Conservation (phyloP, 2,797 vertebrate species). For the Poecilia picta region DNA sequence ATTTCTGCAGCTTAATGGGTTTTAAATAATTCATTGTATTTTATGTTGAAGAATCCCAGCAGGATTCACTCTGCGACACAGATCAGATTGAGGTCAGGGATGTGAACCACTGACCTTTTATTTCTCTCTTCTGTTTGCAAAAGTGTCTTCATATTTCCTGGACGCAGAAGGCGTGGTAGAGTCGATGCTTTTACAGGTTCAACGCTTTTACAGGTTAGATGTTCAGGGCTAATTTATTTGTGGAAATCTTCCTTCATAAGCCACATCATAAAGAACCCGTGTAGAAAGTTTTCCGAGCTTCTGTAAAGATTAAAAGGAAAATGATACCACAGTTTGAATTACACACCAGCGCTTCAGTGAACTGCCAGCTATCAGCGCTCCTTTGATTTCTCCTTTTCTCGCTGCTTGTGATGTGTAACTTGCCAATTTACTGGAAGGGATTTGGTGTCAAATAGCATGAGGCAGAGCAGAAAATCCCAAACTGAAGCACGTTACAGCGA, state of each 20-base stretch:
- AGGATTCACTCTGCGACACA: not conserved
- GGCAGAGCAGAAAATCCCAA: constrained; percentile 31
- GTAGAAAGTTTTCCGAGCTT: constrained; percentile 9
- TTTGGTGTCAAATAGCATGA: constrained; percentile 40
- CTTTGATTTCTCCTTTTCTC: constrained; percentile 20
- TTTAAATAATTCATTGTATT: constrained; percentile 39
- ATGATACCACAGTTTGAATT: constrained; percentile 7
- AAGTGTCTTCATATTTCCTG: constrained; percentile 23
- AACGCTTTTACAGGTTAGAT: not conserved
- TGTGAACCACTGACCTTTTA: constrained; percentile 44
- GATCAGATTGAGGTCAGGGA: constrained; percentile 34
- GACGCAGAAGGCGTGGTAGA: not conserved
- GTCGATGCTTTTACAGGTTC: not conserved
- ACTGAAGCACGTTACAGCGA: constrained; percentile 30
- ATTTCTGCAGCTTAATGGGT: constrained; percentile 11
- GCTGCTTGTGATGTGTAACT: constrained; percentile 30
- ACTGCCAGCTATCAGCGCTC: constrained; percentile 5
- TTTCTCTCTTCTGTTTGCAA: constrained; percentile 12
- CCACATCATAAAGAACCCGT: constrained; percentile 3
- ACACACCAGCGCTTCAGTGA: constrained; percentile 1
- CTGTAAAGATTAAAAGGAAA: constrained; percentile 7
- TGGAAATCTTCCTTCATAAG: constrained; percentile 20
- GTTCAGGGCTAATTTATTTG: constrained; percentile 28
- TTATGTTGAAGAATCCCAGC: not conserved
- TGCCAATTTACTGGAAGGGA: constrained; percentile 31